A percentile compares a stretch with the other conserved stretches of the same genome.
Evolutionary conservation across 2,113 vertebrate genomes (phyloP).

Genomic region (Aphyosemion australe): DNA sequence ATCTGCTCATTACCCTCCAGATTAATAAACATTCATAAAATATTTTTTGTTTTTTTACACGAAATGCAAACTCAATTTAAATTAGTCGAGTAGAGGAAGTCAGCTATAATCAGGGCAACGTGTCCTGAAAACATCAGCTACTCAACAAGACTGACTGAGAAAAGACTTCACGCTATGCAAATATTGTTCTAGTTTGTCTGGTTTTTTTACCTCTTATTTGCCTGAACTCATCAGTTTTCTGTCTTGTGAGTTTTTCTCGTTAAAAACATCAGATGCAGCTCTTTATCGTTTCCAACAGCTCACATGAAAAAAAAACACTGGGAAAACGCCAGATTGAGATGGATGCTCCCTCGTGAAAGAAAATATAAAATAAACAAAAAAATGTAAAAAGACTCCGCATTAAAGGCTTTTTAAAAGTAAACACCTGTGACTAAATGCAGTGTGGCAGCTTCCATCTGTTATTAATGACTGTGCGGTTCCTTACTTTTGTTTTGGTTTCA

Average conservation of each 20-base stretch:
- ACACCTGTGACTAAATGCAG: slow-evolving; percentile 4
- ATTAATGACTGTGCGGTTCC: slow-evolving; percentile 15
- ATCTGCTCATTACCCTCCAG: not conserved
- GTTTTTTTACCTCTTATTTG: not conserved
- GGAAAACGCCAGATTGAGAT: not conserved
- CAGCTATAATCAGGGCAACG: not conserved
- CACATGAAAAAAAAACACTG: not conserved
- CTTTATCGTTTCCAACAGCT: not conserved
- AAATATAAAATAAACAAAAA: not conserved
- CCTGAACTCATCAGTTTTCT: slow-evolving; percentile 2
- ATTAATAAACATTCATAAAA: not conserved
- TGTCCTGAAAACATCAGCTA: not conserved
- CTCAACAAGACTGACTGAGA: not conserved
- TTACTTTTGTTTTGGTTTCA: slow-evolving; percentile 34
- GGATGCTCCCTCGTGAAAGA: not conserved
- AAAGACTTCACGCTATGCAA: not conserved
- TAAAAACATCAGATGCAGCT: not conserved
- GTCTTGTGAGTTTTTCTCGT: not conserved
- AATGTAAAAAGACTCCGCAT: slow-evolving; percentile 1
- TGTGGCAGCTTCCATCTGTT: slow-evolving; percentile 25
- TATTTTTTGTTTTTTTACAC: not conserved
- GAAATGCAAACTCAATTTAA: not conserved
- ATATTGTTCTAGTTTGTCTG: not conserved
- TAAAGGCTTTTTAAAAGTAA: not conserved
- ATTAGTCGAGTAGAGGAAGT: not conserved